Evolutionary conservation across 1,140 invertebrate genomes (phyloP).

Genomic region (Brachionus rubens): DNA sequence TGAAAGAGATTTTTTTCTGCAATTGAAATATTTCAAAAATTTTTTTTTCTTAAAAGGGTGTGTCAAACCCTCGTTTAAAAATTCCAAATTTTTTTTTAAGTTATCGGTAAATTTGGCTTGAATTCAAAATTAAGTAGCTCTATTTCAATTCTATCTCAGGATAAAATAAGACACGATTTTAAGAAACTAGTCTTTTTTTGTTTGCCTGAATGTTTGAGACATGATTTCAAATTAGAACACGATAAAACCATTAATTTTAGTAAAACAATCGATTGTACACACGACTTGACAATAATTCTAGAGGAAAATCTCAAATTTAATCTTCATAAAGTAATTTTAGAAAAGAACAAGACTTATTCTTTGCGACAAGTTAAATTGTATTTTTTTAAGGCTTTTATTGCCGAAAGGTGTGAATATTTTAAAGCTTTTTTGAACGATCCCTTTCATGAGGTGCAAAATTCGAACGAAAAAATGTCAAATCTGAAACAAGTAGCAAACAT

Average conservation of each 20-base stretch:
- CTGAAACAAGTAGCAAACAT: constrained; percentile 52
- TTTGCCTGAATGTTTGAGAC: background rate
- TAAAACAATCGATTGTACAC: background rate
- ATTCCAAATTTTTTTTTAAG: constrained; percentile 4
- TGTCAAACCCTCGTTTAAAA: too few relatives aligned
- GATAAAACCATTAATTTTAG: background rate
- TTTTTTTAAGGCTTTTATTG: background rate
- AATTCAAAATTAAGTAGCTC: background rate
- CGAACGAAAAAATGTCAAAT: constrained; percentile 47
- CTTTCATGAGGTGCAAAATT: constrained; percentile 58
- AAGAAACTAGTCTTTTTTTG: constrained; percentile 6
- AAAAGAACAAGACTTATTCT: too few relatives aligned
- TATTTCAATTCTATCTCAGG: constrained; percentile 9
- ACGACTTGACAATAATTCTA: constrained; percentile 19
- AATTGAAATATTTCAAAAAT: too few relatives aligned
- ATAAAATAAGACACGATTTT: background rate
- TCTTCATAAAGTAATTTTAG: constrained; percentile 4
- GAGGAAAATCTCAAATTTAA: constrained; percentile 4
- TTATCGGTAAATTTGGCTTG: constrained; percentile 16
- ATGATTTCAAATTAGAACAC: background rate
- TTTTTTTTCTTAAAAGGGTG: too few relatives aligned
- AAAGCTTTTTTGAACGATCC: constrained; percentile 62
- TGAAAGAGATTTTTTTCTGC: too few relatives aligned
- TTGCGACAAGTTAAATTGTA: too few relatives aligned
- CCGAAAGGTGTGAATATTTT: constrained; percentile 63